Base-by-base conservation (phyloP, 2,113 vertebrate species). In the Falcunculus frontatus region DNA sequence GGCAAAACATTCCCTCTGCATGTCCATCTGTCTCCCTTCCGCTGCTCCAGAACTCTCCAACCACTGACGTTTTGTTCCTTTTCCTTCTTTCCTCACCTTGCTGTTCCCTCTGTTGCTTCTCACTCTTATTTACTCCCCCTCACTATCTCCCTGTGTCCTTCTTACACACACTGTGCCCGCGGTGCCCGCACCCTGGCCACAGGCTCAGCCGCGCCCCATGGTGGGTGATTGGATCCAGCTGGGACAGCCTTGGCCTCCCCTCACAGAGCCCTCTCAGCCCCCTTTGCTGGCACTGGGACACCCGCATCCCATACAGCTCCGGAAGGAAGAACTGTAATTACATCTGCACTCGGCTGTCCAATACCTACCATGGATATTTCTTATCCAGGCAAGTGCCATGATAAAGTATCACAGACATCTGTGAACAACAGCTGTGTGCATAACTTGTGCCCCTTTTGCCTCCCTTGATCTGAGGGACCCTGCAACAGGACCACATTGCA, bases 151-250 rank as follows among this genome's bases (percentile, higher is more conserved):
- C 19, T 16, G 4, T 16, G 6, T 11, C 11, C 16, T 30, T 57
- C 30, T 44, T 14, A 17, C 11, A 20, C 9, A 2, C 0, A 0
- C 6, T 3, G 12, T 16, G 7, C 8, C 4, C 0, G 0, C 4
- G 6, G 5, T 1, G 0, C 2, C 11, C 7, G 20, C 1, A 1
- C 3, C 5, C 3, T 1, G 2, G 9, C 62, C 2, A 0, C 1
- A 1, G 19, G 11, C 25, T 33, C 9, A 5, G 56, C 25, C 0
- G 0, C 1, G 4, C 16, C 27, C 30, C 16, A 12, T 0, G 0
- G 1, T 3, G 11, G 5, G 15, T 7, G 0, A 16, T 1, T 35
- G 26, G 46, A 75, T n/a, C 18, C 0, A 0, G 26, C 37, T 78
- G 67, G 49, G 22, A 39, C 57, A 5, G 47, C 39, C 39, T 8